Evolutionary conservation across 2,797 vertebrate genomes (phyloP).

Genomic region (Pangasius mekongensis): DNA sequence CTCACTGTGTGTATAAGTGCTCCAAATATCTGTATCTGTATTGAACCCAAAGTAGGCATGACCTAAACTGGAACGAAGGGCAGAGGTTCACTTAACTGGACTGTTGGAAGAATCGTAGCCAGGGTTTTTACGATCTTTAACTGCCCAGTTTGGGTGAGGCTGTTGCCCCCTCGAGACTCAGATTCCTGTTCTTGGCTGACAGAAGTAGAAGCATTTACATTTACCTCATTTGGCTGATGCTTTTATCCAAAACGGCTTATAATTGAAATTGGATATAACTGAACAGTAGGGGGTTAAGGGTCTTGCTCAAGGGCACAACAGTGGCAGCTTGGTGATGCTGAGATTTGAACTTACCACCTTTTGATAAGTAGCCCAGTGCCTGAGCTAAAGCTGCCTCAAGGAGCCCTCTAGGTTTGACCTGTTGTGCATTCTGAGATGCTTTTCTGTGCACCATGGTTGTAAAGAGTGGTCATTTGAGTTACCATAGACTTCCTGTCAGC

Average conservation of each 20-base stretch:
- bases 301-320: background rate
- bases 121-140: background rate
- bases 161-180: background rate
- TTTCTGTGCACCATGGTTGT: background rate
- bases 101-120: background rate
- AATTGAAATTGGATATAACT: background rate
- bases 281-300: background rate
- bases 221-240: background rate
- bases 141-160: background rate
- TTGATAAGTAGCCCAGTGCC: background rate
- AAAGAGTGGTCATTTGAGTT: background rate
- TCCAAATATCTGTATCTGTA: background rate
- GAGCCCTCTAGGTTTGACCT: background rate
- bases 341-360: background rate
- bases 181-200: background rate
- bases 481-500: background rate
- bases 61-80: background rate
- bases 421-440: background rate
- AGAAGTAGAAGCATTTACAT: background rate
- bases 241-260: background rate
- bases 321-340: background rate
- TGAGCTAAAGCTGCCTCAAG: background rate
- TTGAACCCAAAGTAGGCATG: background rate
- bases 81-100: background rate
- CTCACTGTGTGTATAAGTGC: background rate